Conservation (phyloP, 2,797 vertebrate species). For the Propithecus perrieri region DNA sequence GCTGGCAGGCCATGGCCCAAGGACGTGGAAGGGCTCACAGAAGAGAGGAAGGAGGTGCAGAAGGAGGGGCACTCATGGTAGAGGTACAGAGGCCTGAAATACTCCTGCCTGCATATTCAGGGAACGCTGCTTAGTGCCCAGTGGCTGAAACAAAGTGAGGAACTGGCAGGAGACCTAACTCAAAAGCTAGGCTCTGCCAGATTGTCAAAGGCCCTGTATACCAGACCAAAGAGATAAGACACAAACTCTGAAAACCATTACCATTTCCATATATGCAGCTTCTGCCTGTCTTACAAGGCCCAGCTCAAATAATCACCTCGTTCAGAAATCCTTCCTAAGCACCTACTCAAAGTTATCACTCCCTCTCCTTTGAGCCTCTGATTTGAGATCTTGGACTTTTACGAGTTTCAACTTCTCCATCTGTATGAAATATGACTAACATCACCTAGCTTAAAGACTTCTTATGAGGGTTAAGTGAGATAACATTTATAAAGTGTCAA, state of each 20-base stretch:
- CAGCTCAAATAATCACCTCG: not conserved
- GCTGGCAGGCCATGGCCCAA: not conserved
- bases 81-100: not conserved
- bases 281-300: not conserved
- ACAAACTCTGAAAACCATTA: not conserved
- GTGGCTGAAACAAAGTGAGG: not conserved
- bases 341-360: not conserved
- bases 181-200: not conserved
- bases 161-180: not conserved
- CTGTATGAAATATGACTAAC: not conserved
- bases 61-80: not conserved
- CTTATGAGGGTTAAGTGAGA: not conserved
- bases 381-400: not conserved
- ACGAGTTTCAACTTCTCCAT: constrained; percentile 3
- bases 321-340: not conserved
- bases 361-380: not conserved
- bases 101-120: not conserved
- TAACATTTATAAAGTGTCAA: constrained; percentile 15
- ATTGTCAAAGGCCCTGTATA: not conserved
- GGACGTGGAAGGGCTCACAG: not conserved
- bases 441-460: not conserved
- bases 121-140: not conserved
- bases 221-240: not conserved
- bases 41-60: not conserved
- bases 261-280: not conserved